phyloP scores from a whole-genome alignment of 2,888 invertebrate genomes.

The Scaeva pyrastri region DNA sequence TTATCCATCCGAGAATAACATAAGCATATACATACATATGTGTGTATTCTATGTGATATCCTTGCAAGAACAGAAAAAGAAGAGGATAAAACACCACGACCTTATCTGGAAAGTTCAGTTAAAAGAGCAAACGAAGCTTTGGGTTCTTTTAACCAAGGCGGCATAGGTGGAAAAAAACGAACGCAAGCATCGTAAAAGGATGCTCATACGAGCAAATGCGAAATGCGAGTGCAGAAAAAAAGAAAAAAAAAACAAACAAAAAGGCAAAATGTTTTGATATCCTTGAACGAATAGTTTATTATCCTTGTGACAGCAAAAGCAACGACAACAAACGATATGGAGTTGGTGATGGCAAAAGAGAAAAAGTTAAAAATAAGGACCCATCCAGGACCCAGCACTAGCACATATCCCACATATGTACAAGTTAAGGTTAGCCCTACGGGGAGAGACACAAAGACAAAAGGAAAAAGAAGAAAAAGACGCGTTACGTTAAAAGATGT shows the following conservation, averaged over 20 bases:
- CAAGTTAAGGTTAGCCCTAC: conserved; percentile 24
- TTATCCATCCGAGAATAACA: conserved; percentile 36
- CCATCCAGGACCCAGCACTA: conserved; percentile 12
- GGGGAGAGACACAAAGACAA: background rate
- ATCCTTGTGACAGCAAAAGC: conserved; percentile 68
- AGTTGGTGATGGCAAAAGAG: background rate
- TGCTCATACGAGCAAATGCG: background rate
- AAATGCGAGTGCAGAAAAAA: background rate
- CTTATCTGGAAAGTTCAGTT: conserved; percentile 45
- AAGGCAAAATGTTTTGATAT: conserved; percentile 55
- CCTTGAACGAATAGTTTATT: conserved; percentile 73
- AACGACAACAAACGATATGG: conserved; percentile 22
- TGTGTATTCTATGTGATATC: conserved; percentile 21
- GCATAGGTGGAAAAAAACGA: background rate
- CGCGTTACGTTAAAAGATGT: conserved; percentile 15
- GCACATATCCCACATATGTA: background rate
- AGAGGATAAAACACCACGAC: conserved; percentile 6
- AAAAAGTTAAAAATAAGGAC: conserved; percentile 33
- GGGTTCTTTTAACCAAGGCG: background rate
- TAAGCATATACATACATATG: conserved; percentile 4
- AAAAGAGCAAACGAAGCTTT: conserved; percentile 41
- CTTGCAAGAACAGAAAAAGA: conserved; percentile 19
- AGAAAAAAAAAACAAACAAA: no score
- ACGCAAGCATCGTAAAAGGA: conserved; percentile 11
- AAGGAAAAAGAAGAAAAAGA: background rate